phyloP scores from a whole-genome alignment of 2,888 invertebrate genomes.

The Sphinx pinastri region DNA sequence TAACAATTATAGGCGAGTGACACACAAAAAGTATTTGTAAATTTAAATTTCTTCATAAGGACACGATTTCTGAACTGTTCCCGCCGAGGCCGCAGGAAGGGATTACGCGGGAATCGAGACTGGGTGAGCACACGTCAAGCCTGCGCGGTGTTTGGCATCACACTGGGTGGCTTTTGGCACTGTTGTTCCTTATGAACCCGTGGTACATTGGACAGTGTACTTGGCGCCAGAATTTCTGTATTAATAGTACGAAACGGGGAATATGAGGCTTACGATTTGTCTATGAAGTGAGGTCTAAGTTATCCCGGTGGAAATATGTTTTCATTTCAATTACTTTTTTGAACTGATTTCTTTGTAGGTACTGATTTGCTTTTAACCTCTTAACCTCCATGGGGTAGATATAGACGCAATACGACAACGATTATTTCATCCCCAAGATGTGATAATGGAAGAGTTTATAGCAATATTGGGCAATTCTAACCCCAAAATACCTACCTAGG shows the following conservation, averaged over 20 bases:
- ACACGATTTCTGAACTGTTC: slow-evolving; percentile 51
- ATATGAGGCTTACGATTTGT: slow-evolving; percentile 22
- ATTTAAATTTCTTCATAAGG: slow-evolving; percentile 75
- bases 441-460: too few species aligned
- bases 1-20: slow-evolving; percentile 57
- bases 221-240: slow-evolving; percentile 47
- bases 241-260: slow-evolving; percentile 36
- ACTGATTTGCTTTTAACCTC: too few species aligned
- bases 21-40: slow-evolving; percentile 57
- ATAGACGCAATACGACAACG: too few species aligned
- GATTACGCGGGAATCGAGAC: slow-evolving; percentile 35
- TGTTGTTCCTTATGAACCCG: slow-evolving; percentile 51
- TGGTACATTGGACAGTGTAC: slow-evolving; percentile 40
- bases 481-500: too few species aligned
- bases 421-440: too few species aligned
- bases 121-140: slow-evolving; percentile 53
- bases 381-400: too few species aligned
- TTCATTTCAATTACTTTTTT: too few species aligned
- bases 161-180: slow-evolving; percentile 75
- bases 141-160: slow-evolving; percentile 61
- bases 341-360: too few species aligned
- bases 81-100: slow-evolving; percentile 58
- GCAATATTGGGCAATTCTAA: too few species aligned
- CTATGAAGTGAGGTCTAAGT: neutral
- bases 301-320: neutral